Conservation (phyloP, 2,797 vertebrate genomes). For the Gymnothorax reevesii region DNA sequence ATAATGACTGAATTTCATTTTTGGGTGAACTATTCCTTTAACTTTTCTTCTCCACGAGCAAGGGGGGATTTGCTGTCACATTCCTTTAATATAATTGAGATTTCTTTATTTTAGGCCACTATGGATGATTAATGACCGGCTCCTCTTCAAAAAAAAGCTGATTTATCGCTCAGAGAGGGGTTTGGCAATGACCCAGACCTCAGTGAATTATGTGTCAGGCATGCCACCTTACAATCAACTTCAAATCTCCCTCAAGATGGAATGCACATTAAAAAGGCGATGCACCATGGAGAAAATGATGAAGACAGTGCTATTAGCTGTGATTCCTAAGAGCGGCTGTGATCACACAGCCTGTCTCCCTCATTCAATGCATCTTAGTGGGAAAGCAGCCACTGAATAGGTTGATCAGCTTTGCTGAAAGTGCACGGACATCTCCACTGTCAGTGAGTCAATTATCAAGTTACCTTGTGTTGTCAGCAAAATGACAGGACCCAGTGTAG, state of each 20-base stretch:
- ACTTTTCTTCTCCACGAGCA: not conserved
- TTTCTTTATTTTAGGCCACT: not conserved
- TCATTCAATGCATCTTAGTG: not conserved
- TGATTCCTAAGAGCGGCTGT: not conserved
- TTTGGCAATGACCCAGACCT: not conserved
- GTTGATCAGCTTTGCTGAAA: not conserved
- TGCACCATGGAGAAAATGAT: not conserved
- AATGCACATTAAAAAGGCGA: not conserved
- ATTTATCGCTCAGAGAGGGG: not conserved
- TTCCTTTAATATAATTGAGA: conserved; percentile 4
- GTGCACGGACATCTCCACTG: not conserved
- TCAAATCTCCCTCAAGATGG: not conserved
- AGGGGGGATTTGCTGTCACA: not conserved
- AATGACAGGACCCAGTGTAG: not conserved
- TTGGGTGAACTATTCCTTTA: no score
- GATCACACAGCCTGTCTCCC: not conserved
- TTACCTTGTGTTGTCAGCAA: not conserved
- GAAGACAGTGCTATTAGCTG: not conserved
- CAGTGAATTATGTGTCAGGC: conserved; percentile 2
- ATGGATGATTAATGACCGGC: conserved; percentile 14
- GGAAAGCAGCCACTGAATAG: not conserved
- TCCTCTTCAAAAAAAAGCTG: not conserved
- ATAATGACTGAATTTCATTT: no score
- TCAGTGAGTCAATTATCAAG: not conserved
- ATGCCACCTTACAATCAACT: not conserved